phyloP scores from a whole-genome alignment of 30 jellyfish, hydroid and myxozoan species.

The Hydra vulgaris region DNA sequence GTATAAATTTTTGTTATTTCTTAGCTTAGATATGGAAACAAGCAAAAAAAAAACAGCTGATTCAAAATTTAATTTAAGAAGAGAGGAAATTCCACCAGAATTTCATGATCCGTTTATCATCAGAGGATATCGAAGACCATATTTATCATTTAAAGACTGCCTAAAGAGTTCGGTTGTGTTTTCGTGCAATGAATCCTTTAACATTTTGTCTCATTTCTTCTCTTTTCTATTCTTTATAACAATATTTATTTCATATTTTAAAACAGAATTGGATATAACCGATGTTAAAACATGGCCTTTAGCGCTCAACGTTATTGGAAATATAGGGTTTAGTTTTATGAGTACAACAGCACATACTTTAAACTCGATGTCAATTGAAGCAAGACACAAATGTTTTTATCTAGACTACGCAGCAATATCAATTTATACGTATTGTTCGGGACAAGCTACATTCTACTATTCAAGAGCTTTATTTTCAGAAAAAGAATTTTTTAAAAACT shows the following conservation, averaged over 20 bases:
- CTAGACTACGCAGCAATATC: constrained; percentile 18
- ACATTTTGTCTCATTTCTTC: constrained; percentile 24
- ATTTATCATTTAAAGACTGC: constrained; percentile 3
- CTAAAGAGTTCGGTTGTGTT: not conserved
- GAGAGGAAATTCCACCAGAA: constrained; percentile 9
- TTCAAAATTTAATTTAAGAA: not conserved
- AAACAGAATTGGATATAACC: constrained; percentile 11
- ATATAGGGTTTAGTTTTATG: constrained; percentile 67
- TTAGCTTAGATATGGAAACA: no score
- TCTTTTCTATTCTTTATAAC: constrained; percentile 48
- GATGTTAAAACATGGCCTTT: constrained; percentile 63
- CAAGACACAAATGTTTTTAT: constrained; percentile 54
- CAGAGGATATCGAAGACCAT: constrained; percentile 10
- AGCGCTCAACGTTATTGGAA: constrained; percentile 53
- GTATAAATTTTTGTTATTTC: no score
- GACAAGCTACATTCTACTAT: constrained; percentile 2
- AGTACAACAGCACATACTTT: constrained; percentile 86
- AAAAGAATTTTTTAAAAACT: not conserved
- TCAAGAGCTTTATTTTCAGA: not conserved
- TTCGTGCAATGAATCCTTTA: constrained; percentile 16
- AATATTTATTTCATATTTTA: constrained; percentile 26
- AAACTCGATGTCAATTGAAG: constrained; percentile 71
- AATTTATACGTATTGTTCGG: not conserved
- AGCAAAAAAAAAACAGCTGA: no score
- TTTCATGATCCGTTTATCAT: constrained; percentile 14